Percentiles rank a stretch among this genome's conserved stretches.
phyloP scores from a whole-genome alignment of 2,797 vertebrate species.

The Menidia menidia region DNA sequence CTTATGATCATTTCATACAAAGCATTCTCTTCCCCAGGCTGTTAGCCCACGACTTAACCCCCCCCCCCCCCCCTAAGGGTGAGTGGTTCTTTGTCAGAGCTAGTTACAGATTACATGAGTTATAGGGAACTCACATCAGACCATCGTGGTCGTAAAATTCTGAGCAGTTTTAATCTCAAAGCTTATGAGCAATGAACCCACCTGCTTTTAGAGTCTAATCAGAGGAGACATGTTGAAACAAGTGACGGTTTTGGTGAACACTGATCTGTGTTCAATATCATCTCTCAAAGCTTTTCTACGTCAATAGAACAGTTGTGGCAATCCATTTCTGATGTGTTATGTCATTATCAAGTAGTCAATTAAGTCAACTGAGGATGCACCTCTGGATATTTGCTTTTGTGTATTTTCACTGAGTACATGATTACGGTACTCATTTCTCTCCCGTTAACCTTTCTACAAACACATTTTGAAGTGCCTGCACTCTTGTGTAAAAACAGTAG shows the following conservation, averaged over 20 bases:
- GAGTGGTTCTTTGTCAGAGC: slow-evolving; percentile 5
- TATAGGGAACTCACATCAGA: not conserved
- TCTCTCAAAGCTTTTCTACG: too few relatives aligned
- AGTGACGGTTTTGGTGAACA: too few relatives aligned
- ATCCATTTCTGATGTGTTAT: too few relatives aligned
- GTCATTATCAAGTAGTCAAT: too few relatives aligned
- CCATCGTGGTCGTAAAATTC: not conserved
- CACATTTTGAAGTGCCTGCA: not conserved
- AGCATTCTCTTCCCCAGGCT: slow-evolving; percentile 8
- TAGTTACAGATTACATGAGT: slow-evolving; percentile 15
- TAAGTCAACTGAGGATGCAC: too few relatives aligned
- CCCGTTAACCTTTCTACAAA: not conserved
- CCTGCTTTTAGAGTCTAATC: not conserved
- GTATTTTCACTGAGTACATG: not conserved
- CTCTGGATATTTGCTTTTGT: too few relatives aligned
- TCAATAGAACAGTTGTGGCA: too few relatives aligned
- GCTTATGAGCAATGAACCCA: not conserved
- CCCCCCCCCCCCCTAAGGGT: not conserved
- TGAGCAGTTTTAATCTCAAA: not conserved
- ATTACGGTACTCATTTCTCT: not conserved
- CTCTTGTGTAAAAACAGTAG: not conserved
- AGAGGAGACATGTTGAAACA: too few relatives aligned
- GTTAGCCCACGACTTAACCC: not conserved
- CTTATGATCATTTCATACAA: slow-evolving; percentile 15
- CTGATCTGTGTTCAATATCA: too few relatives aligned